Evolutionary conservation across 2,888 invertebrate genomes (phyloP), one percentile per base, ranked within the genome.

Genomic region (Caenorhabditis sinica): DNA sequence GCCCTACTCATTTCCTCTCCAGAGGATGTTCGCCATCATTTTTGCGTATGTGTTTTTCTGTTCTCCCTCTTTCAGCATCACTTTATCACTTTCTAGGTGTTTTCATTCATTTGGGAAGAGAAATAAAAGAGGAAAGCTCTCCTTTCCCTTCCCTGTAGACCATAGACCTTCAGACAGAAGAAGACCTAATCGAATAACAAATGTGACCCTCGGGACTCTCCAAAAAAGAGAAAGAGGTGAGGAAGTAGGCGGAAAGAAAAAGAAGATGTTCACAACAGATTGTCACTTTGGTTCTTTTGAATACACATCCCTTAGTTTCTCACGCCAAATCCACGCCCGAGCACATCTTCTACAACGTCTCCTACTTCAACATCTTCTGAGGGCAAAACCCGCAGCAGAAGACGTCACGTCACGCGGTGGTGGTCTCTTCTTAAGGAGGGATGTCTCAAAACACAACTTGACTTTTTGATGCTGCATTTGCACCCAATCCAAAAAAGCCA

Each of bases 101-200:
- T 63, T 43, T 43, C 43, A 25, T 49, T 49, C 15, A 43, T 66
- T 49, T 51, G 49, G 28, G 51, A 45, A 45, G 28, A 60, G 30
- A 43, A 43, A 43, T n/a, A n/a, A n/a, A 13, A 43, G 20, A 56
- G 11, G 53, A 56, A 53, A 33, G 63, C 43, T 63, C 25, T 63
- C 49, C 17, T 9, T 17, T 28, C 9, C 2, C 9, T 20, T 11
- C 23, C 33, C 33, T 33, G n/a, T n/a, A 60, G 71, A 43, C 43
- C 28, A 43, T 23, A 36, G 23, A 36, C 23, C 33, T 43, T 60
- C 72, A 65, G 45, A 65, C 43, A 36, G 33, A 5, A 56, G 71
- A 43, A 28, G 72, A 45, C 72, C 60, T 72, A 72, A 72, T 72
- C 58, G 45, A 72, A 72, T 72, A 72, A 72, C 72, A 72, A 72